Conservation (phyloP, 1,140 invertebrate genomes). For the Heliconius hermathena region DNA sequence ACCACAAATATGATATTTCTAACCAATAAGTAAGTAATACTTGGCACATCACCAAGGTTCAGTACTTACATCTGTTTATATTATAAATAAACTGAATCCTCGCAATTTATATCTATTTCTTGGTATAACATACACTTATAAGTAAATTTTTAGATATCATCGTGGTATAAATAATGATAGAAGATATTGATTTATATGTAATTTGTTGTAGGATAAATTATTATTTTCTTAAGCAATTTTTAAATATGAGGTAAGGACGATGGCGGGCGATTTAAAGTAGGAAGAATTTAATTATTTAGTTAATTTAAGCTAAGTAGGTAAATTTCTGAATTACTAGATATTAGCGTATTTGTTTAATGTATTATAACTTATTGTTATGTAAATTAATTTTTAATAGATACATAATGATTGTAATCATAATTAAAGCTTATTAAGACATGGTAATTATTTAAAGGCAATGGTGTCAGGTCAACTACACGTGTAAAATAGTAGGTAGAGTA, state of each 20-base stretch:
- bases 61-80: slow-evolving; percentile 14
- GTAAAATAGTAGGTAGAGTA: slow-evolving; percentile 40
- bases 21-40: slow-evolving; percentile 17
- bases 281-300: no score
- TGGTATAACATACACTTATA: not conserved
- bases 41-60: slow-evolving; percentile 32
- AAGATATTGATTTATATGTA: no score
- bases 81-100: slow-evolving; percentile 25
- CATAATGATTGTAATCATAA: no score
- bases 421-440: not conserved
- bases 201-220: no score
- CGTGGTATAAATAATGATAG: not conserved
- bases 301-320: no score
- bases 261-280: no score
- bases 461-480: slow-evolving; percentile 47
- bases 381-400: not conserved
- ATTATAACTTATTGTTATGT: not conserved
- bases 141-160: not conserved
- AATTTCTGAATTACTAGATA: no score
- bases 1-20: slow-evolving; percentile 30
- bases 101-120: not conserved
- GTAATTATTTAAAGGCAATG: slow-evolving; percentile 46
- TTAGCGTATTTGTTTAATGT: no score
- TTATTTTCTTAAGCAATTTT: no score
- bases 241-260: no score